A percentile compares a stretch with the other conserved stretches of the same genome.
Evolutionary conservation across 2,888 invertebrate species (phyloP).

Genomic region (Lapara coniferarum): DNA sequence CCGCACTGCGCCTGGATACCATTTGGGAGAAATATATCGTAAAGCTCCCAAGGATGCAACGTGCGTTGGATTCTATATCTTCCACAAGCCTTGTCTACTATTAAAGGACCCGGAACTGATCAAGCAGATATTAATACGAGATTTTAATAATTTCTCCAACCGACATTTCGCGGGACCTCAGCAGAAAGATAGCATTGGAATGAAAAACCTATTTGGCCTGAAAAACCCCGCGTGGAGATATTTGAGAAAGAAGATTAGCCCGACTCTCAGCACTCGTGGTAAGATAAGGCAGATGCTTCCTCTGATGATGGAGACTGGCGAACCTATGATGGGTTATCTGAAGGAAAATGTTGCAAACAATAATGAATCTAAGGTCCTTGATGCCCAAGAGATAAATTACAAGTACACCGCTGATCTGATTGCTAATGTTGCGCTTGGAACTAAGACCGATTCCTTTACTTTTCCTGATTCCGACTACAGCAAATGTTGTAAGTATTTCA

Average conservation of each 20-base stretch:
- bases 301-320: slow-evolving; percentile 40
- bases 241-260: slow-evolving; percentile 41
- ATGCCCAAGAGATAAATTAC: slow-evolving; percentile 42
- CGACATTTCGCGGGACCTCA: slow-evolving; percentile 42
- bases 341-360: slow-evolving; percentile 24
- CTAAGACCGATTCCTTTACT: slow-evolving; percentile 39
- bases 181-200: slow-evolving; percentile 45
- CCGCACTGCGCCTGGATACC: slow-evolving; percentile 42
- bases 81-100: slow-evolving; percentile 45
- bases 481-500: slow-evolving; percentile 38
- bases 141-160: slow-evolving; percentile 42
- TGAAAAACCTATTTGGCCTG: slow-evolving; percentile 44
- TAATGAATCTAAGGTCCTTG: slow-evolving; percentile 27
- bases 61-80: slow-evolving; percentile 43
- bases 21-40: slow-evolving; percentile 39
- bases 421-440: slow-evolving; percentile 42
- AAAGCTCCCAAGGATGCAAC: slow-evolving; percentile 34
- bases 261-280: slow-evolving; percentile 35
- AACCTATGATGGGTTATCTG: slow-evolving; percentile 40
- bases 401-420: slow-evolving; percentile 44
- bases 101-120: slow-evolving; percentile 44
- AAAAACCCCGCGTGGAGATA: slow-evolving; percentile 45
- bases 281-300: slow-evolving; percentile 42
- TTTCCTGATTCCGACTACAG: slow-evolving; percentile 39
- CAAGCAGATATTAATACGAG: slow-evolving; percentile 41